Base-by-base conservation (phyloP, 2,797 vertebrate species). In the Fringilla coelebs region DNA sequence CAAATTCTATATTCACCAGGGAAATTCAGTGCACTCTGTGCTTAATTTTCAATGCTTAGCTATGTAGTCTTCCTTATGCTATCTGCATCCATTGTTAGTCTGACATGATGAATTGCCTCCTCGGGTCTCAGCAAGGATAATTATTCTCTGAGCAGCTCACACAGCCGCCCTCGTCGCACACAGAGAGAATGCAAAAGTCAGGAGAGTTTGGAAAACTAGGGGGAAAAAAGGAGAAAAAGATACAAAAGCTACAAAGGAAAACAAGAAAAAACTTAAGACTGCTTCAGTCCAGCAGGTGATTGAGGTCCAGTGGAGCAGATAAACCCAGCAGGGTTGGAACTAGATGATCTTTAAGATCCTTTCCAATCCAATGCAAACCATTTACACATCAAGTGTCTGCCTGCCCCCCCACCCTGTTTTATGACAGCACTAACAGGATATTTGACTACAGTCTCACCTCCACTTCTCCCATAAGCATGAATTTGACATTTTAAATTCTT, bases 21-120 rank as follows among this genome's bases (percentile, higher is more conserved):
- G 95, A 96, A 96, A 95, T 93, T 92, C 89, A 85, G 32, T 88
- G 57, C 25, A 36, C 45, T 88, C 60, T 81, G 63, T 85, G 62
- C 79, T 83, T 90, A 92, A 93, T 94, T 86, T 96, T 96, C 90
- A 34, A 0, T 81, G 61, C 85, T 91, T 92, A 88, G 90, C 63
- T 96, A 90, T 66, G 86, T 87, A 52, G 87, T 85, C 62, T 95
- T 96, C 90, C 90, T 49, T 79, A 43, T 87, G 70, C 62, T 94
- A 67, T 95, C 90, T 93, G 58, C 67, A 91, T 92, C 77, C 72
- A 83, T 94, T 93, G 48, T 90, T 94, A 94, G 78, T 65, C 83
- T 92, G 91, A 93, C 93, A 90, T 97, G 96, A 98, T 96, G 70
- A 98, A 97, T 97, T 96, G 79, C 95, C 90, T 83, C 74, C 91